Conservation (phyloP, 1,140 invertebrate genomes). For the Pogonus chalceus region DNA sequence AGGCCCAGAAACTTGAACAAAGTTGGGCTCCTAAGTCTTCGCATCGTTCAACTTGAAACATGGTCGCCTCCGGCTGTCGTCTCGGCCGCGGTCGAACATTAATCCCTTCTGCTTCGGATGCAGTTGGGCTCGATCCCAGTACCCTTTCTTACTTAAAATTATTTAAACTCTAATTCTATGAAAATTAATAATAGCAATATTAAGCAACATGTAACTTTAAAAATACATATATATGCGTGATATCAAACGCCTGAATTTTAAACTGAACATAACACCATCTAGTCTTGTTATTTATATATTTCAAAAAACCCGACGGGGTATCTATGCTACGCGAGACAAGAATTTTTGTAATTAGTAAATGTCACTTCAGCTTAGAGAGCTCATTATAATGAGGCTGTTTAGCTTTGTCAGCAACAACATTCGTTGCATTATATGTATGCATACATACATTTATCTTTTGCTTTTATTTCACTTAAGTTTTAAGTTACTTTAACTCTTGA, state of each 20-base stretch:
- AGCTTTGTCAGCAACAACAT: background rate
- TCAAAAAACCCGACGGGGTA: too few species aligned
- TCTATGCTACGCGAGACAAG: background rate
- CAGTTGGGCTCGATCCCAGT: background rate
- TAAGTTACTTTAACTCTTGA: too few species aligned
- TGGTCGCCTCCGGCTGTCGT: slow-evolving; percentile 27
- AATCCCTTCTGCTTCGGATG: slow-evolving; percentile 16
- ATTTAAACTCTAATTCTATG: too few species aligned
- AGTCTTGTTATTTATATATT: too few species aligned
- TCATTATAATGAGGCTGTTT: background rate
- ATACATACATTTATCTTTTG: too few species aligned
- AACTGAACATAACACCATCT: too few species aligned
- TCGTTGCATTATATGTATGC: too few species aligned
- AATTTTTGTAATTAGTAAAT: slow-evolving; percentile 8
- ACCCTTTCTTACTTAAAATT: background rate
- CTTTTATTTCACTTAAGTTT: too few species aligned
- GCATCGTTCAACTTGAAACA: slow-evolving; percentile 34
- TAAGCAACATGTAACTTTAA: too few species aligned
- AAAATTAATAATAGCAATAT: too few species aligned
- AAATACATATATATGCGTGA: too few species aligned
- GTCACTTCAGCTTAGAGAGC: background rate
- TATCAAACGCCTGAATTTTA: too few species aligned
- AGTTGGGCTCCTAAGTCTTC: slow-evolving; percentile 32
- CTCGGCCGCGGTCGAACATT: slow-evolving; percentile 31
- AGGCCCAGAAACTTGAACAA: slow-evolving; percentile 26